phyloP scores from a whole-genome alignment of 92 coral and sea anemone genomes.

The Metridium senile region DNA sequence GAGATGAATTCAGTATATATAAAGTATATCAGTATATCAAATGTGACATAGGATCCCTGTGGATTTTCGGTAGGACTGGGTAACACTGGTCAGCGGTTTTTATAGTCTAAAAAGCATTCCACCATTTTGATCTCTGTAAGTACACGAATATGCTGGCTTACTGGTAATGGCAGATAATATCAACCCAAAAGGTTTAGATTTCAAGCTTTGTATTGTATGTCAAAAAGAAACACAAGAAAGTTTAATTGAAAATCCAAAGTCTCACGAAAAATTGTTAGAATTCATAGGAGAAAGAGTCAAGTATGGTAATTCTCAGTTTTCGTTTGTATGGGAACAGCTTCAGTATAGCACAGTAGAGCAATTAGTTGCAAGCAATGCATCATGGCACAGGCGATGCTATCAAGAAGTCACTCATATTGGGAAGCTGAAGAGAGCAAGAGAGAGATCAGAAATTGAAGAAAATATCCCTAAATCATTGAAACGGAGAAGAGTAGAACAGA shows the following conservation, averaged over 20 bases:
- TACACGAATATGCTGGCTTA: too few relatives aligned
- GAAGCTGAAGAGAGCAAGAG: conserved; percentile 37
- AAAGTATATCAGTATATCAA: too few relatives aligned
- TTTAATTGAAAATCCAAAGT: conserved; percentile 40
- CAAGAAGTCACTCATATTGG: conserved; percentile 37
- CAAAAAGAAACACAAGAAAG: conserved; percentile 28
- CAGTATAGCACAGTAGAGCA: neutral
- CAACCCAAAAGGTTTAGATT: conserved; percentile 21
- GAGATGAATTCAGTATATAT: too few relatives aligned
- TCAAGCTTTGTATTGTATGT: conserved; percentile 29
- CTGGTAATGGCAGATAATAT: too few relatives aligned
- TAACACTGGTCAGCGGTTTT: too few relatives aligned
- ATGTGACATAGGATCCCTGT: too few relatives aligned
- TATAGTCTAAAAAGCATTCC: too few relatives aligned
- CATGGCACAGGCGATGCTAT: conserved; percentile 54
- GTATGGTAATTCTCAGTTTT: conserved; percentile 20
- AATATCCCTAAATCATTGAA: conserved; percentile 37
- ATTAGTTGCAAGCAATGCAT: conserved; percentile 4
- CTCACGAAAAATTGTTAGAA: conserved; percentile 34
- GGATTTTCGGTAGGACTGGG: too few relatives aligned
- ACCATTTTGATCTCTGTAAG: too few relatives aligned
- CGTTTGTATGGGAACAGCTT: neutral
- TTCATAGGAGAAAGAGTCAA: conserved; percentile 25
- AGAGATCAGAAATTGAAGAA: conserved; percentile 32
- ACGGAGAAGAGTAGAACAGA: conserved; percentile 13